Evolutionary conservation across 2,797 vertebrate species (phyloP).

Genomic region (Nyctibius grandis): DNA sequence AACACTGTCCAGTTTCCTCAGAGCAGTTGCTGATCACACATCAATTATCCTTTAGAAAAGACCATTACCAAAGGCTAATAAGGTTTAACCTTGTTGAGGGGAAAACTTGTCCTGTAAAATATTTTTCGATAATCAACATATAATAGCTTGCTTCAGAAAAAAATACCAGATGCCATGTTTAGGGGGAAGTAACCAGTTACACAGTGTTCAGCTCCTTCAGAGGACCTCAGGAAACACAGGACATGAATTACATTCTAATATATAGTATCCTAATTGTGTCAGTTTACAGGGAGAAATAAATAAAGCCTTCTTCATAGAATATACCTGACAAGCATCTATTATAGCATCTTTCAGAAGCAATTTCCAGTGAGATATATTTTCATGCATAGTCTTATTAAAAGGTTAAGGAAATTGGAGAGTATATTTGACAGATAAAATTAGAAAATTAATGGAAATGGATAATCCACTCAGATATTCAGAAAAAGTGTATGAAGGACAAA

Average conservation of each 20-base stretch:
- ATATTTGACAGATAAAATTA: constrained; percentile 56
- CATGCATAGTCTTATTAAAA: constrained; percentile 56
- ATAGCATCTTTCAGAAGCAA: constrained; percentile 44
- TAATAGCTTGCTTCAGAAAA: not conserved
- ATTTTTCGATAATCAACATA: not conserved
- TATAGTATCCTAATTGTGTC: constrained; percentile 55
- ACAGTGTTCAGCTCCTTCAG: not conserved
- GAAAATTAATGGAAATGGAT: constrained; percentile 56
- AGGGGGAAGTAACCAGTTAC: not conserved
- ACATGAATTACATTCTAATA: not conserved
- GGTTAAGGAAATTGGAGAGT: constrained; percentile 52
- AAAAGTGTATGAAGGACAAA: not conserved
- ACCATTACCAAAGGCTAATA: constrained; percentile 22
- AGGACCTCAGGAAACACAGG: not conserved
- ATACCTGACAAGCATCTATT: constrained; percentile 56
- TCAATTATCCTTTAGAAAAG: constrained; percentile 38
- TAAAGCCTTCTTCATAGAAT: constrained; percentile 29
- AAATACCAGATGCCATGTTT: not conserved
- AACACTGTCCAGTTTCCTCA: not conserved
- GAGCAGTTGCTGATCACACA: not conserved
- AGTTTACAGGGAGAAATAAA: constrained; percentile 65
- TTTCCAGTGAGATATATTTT: constrained; percentile 49
- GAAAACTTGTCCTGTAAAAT: not conserved
- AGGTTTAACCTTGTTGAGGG: not conserved
- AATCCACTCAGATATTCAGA: constrained; percentile 24